Evolutionary conservation across 2,113 vertebrate genomes (phyloP), one percentile per base, ranked within the genome.

Genomic region (Trochalopteron elliotii): DNA sequence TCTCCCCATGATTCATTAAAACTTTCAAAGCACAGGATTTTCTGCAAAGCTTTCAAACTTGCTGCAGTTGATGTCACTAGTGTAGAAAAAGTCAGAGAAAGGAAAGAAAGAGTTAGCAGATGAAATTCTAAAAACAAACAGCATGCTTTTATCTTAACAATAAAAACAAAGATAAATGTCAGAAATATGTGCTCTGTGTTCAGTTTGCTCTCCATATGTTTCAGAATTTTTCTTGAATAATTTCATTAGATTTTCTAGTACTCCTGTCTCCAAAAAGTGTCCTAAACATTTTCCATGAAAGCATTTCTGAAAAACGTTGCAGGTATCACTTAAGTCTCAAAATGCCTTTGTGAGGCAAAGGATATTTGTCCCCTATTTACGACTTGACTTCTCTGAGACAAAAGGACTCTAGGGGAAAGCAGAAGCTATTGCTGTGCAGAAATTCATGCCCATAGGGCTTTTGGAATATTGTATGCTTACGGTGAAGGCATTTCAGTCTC

Each of bases 91-190:
- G 61, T 75, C 49, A 82, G 79, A 68, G 75, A 77, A 57, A 64
- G 50, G 47, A 77, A 86, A 60, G 68, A 78, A 68, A 60, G 39
- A 2, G 3, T 37, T 53, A 90, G 67, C 75, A 94, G 92, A 95
- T 94, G 50, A 95, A 94, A 91, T 67, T 30, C 64, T 59, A 15
- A 86, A 55, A 95, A 90, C 81, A 93, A 95, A 80, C 67, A 93
- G 68, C 82, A 80, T 92, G 64, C 76, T 90, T 94, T 91, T 95
- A 95, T 95, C 65, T 91, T 68, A 88, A 81, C 96, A 91, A 76
- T 95, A 93, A 96, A 96, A 95, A 23, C 81, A 94, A 72, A 78
- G 82, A 83, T 83, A 70, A 90, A 93, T 91, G 84, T 94, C 94
- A 95, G 93, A 96, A 94, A 70, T 89, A 64, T 45, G 42, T 77